These are phyloP conservation scores for Etheostoma spectabile DNA, from an alignment of 2,113 vertebrate genomes.

Conservation along the genomic window DNA sequence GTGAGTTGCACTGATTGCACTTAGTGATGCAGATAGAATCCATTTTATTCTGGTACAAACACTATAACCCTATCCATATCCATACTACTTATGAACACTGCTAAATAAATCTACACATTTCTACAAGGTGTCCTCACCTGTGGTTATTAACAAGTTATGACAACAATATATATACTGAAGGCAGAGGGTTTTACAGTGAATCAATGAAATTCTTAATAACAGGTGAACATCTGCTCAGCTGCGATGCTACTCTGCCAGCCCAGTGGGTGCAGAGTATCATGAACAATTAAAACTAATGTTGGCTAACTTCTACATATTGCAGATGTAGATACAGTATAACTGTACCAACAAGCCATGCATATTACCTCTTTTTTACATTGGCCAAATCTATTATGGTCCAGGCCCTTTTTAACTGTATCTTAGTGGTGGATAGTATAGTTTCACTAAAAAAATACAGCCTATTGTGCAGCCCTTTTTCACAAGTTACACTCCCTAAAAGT, in stretches of 20 bases:
- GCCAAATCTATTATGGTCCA: background rate
- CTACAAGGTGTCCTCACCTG: background rate
- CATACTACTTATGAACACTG: background rate
- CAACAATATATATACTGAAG: background rate
- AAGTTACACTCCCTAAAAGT: background rate
- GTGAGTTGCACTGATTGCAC: background rate
- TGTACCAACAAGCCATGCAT: background rate
- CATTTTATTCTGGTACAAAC: background rate
- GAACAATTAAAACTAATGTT: background rate
- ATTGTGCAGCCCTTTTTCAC: background rate
- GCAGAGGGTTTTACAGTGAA: background rate
- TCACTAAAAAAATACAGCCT: background rate
- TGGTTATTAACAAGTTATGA: background rate
- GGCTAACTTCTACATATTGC: background rate
- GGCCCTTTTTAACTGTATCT: background rate
- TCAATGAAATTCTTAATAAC: background rate
- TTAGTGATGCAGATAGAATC: background rate
- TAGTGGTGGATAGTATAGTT: background rate
- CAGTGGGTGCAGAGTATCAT: background rate
- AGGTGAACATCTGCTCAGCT: slow-evolving; percentile 18
- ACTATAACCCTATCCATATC: background rate
- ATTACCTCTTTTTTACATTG: background rate
- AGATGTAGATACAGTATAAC: background rate
- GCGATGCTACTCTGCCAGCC: background rate
- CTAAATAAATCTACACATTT: background rate